Percentiles rank a stretch among this genome's conserved stretches.
Conservation (phyloP, 2,888 invertebrate species). For the Drosophila hawaiiensis region DNA sequence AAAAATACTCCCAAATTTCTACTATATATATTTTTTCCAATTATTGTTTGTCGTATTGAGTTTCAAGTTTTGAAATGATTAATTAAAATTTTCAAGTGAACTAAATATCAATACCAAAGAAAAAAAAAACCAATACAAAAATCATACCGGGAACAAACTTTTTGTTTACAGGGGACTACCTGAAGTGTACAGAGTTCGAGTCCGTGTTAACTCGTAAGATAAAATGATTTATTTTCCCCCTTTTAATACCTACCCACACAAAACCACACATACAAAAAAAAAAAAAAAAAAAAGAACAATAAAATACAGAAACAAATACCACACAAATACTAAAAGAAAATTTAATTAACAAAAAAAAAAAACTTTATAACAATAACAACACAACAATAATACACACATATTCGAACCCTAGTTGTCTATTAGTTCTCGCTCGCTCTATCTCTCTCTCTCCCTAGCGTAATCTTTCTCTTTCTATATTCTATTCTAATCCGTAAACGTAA, state of each 20-base stretch:
- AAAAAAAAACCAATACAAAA: slow-evolving; percentile 63
- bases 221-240: slow-evolving; percentile 80
- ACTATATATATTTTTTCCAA: slow-evolving; percentile 12
- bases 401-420: slow-evolving; percentile 52
- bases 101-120: slow-evolving; percentile 38
- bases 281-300: slow-evolving; percentile 16
- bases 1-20: slow-evolving; percentile 26
- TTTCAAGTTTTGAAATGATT: slow-evolving; percentile 28
- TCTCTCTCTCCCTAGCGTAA: slow-evolving; percentile 25
- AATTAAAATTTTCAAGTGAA: slow-evolving; percentile 28
- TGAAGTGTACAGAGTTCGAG: slow-evolving; percentile 94
- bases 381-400: slow-evolving; percentile 39
- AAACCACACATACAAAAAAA: slow-evolving; percentile 17
- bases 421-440: slow-evolving; percentile 34
- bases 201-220: slow-evolving; percentile 94
- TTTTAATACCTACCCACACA: slow-evolving; percentile 38
- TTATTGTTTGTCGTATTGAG: slow-evolving; percentile 47
- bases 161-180: slow-evolving; percentile 88
- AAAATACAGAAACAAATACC: slow-evolving; percentile 34
- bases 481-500: slow-evolving; percentile 3
- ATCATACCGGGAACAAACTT: slow-evolving; percentile 83
- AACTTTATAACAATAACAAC: slow-evolving; percentile 5
- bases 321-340: slow-evolving; percentile 37
- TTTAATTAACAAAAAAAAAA: slow-evolving; percentile 32
- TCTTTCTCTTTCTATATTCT: slow-evolving; percentile 7